Evolutionary conservation across 2,797 vertebrate species (phyloP).

Genomic region (Staurois parvus): DNA sequence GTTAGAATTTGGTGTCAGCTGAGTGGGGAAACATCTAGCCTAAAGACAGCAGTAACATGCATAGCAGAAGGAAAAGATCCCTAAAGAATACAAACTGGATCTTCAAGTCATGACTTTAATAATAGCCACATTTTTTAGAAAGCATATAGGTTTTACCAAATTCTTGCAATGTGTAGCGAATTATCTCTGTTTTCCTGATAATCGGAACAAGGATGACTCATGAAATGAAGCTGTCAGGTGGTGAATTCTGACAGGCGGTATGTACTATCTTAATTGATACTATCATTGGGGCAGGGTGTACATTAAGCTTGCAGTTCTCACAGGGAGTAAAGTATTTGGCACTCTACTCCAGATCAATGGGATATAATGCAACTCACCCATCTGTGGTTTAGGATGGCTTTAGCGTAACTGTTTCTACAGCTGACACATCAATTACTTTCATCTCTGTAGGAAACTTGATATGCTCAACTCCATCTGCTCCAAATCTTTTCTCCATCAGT

Average conservation of each 20-base stretch:
- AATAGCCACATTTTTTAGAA: background rate
- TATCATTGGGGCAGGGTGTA: background rate
- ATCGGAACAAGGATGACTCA: slow-evolving; percentile 12
- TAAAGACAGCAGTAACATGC: too few species aligned
- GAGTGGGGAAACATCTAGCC: too few species aligned
- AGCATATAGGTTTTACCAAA: background rate
- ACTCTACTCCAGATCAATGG: background rate
- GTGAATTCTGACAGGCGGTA: background rate
- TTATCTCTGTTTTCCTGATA: background rate
- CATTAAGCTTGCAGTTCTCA: background rate
- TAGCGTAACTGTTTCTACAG: background rate
- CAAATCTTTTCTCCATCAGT: slow-evolving; percentile 11
- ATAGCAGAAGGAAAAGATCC: too few species aligned
- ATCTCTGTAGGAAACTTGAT: slow-evolving; percentile 1
- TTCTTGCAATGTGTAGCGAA: background rate
- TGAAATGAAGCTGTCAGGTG: background rate
- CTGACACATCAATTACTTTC: slow-evolving; percentile 1
- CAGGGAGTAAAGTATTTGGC: background rate
- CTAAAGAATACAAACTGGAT: too few species aligned
- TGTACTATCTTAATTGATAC: background rate
- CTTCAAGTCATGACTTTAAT: background rate
- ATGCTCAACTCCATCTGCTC: background rate
- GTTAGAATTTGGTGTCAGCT: too few species aligned
- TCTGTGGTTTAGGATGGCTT: background rate
- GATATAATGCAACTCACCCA: background rate